Evolutionary conservation across 2,888 invertebrate genomes (phyloP), one percentile per base, ranked within the genome.

Genomic region (Xylophagus ater): DNA sequence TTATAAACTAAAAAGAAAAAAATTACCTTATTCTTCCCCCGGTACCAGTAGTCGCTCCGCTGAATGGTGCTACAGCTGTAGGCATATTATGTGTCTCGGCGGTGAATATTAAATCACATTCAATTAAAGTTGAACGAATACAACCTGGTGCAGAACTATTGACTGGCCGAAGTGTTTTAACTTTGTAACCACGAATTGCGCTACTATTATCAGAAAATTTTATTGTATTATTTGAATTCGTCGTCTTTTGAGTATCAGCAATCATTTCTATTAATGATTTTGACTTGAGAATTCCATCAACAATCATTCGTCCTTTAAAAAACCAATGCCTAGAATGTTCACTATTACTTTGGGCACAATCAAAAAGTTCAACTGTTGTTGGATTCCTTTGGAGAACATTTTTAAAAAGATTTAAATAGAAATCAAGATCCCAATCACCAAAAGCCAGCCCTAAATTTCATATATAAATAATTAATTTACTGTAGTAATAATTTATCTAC

Each of bases 251-350:
- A 0, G 97, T 97, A 29, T 81, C 78, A 54, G 87, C 84, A 33
- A 98, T 89, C 82, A 93, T 85, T 56, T 87, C 81, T 53, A 98
- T 85, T 9, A 98, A 69, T 0, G 92, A 88, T 55, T 83, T 72
- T n/a, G 79, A 68, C 48, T 80, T 67, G 50, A 76, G 65, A 50
- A 75, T 60, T 0, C 85, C 89, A 67, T 96, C 86, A 33, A 94
- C 70, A 34, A 87, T 63, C 68, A 93, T 78, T 56, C 78, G 76
- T 0, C 94, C 94, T 70, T 88, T 88, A 66, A 97, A 97, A 68
- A 97, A 97, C 97, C 97, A 97, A 70, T 98, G 97, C 4, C 97
- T 74, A 44, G 93, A 93, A 64, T 98, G 97, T 61, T 98, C 97
- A 62, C 94, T 93, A 61, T 96, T 96, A 20, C 92, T 92, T 65